Percentiles rank a stretch among this genome's conserved stretches.
These are phyloP conservation scores for Mus musculus DNA, from an alignment of 2,113 vertebrate species.

Conservation along the genomic window GRCm39 chr3:104913001-104913500, in stretches of 20 bases:
- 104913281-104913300: slow-evolving; percentile 94
- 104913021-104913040: slow-evolving; percentile 45
- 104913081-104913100: slow-evolving; percentile 92
- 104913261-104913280: slow-evolving; percentile 91
- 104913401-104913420: slow-evolving; percentile 96
- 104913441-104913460: slow-evolving; percentile 87
- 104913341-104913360: slow-evolving; percentile 96
- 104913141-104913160: slow-evolving; percentile 94
- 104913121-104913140: slow-evolving; percentile 91
- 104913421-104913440: slow-evolving; percentile 96
- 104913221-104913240: slow-evolving; percentile 90
- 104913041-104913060: slow-evolving; percentile 84
- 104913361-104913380: slow-evolving; percentile 94
- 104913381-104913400: slow-evolving; percentile 91
- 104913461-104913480: slow-evolving; percentile 60
- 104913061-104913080: slow-evolving; percentile 88
- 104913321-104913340: slow-evolving; percentile 96
- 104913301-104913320: slow-evolving; percentile 92
- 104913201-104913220: slow-evolving; percentile 88
- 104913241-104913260: slow-evolving; percentile 90
- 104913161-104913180: slow-evolving; percentile 93
- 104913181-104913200: slow-evolving; percentile 91
- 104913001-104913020: slow-evolving; percentile 62
- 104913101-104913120: slow-evolving; percentile 92
- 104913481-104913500: background rate